These are phyloP conservation scores for Maconellicoccus hirsutus DNA, from an alignment of 1,140 invertebrate species.

Conservation along the genomic window DNA sequence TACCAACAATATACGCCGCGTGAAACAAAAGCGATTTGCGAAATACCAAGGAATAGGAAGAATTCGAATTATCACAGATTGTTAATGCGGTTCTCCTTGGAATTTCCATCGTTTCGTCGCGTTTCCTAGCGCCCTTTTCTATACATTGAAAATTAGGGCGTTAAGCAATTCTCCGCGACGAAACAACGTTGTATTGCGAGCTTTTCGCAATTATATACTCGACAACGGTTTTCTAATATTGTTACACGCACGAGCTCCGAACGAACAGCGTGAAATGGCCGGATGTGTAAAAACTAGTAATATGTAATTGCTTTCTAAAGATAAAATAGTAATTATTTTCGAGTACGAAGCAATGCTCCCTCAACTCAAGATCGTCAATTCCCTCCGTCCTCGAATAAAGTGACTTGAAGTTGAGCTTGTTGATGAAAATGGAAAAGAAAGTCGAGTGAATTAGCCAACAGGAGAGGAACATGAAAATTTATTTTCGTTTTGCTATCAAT, in stretches of 20 bases:
- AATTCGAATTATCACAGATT: slow-evolving; percentile 4
- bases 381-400: too few species aligned
- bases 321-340: too few species aligned
- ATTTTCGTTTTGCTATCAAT: too few species aligned
- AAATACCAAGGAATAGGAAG: slow-evolving; percentile 8
- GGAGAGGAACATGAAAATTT: too few species aligned
- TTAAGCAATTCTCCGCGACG: neutral
- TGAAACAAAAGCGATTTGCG: slow-evolving; percentile 3
- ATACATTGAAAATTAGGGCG: neutral
- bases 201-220: neutral
- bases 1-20: too few species aligned
- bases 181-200: neutral
- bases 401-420: too few species aligned
- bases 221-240: neutral
- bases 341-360: too few species aligned
- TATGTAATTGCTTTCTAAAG: too few species aligned
- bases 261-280: neutral
- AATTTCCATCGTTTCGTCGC: neutral
- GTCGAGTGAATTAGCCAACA: too few species aligned
- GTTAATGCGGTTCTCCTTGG: slow-evolving; percentile 7
- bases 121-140: neutral
- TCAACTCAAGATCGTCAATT: too few species aligned
- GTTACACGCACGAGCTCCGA: neutral
- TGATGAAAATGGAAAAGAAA: too few species aligned
- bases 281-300: too few species aligned